Conservation (phyloP, 2,888 invertebrate species). For the Sarcophaga caerulescens region DNA sequence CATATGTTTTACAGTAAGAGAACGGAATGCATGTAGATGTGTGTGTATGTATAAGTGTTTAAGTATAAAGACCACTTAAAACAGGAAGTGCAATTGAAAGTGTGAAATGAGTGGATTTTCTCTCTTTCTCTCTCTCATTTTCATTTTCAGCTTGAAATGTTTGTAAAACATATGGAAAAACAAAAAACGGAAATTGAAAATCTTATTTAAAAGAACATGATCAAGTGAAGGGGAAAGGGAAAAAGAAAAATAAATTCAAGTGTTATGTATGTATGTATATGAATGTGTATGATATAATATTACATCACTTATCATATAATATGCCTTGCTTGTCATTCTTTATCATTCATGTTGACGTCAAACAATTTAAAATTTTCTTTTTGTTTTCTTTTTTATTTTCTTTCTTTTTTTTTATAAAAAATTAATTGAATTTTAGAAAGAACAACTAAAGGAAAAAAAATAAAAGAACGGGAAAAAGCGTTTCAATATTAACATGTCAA, state of each 20-base stretch:
- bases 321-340: background rate
- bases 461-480: background rate
- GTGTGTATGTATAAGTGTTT: background rate
- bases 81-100: conserved; percentile 66
- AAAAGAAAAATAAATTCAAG: too few relatives aligned
- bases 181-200: conserved; percentile 63
- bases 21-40: background rate
- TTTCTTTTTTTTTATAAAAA: conserved; percentile 31
- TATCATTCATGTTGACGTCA: conserved; percentile 37
- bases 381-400: too few relatives aligned
- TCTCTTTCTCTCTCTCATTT: background rate
- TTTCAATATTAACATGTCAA: conserved; percentile 32
- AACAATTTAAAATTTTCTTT: conserved; percentile 49
- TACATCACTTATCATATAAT: too few relatives aligned
- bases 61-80: conserved; percentile 52
- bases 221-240: background rate
- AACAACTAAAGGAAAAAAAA: background rate
- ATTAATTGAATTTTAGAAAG: conserved; percentile 58
- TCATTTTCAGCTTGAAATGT: conserved; percentile 42
- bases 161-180: conserved; percentile 36
- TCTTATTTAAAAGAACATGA: conserved; percentile 51
- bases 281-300: too few relatives aligned
- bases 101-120: conserved; percentile 61
- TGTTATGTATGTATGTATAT: too few relatives aligned
- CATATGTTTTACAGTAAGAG: too few relatives aligned